These are phyloP conservation scores for Gonatopus flavifemur DNA, from an alignment of 1,140 invertebrate genomes.

Conservation along the genomic window DNA sequence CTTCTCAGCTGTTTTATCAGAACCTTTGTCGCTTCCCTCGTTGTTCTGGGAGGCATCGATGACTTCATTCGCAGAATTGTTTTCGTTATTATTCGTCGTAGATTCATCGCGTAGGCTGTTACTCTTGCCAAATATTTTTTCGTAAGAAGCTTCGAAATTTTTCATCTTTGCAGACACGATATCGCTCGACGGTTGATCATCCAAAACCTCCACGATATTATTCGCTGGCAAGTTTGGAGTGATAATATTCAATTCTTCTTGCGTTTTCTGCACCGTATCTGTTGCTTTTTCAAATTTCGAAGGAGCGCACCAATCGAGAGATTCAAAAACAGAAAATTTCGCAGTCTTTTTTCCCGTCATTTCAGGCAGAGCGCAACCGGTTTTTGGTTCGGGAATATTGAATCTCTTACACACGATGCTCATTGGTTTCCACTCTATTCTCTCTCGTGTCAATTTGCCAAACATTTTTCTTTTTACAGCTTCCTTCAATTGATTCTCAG, in stretches of 20 bases:
- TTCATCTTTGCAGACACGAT: conserved; percentile 33
- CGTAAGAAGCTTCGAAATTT: conserved; percentile 41
- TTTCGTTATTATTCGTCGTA: background rate
- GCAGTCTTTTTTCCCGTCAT: conserved; percentile 59
- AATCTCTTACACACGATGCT: conserved; percentile 88
- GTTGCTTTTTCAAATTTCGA: conserved; percentile 39
- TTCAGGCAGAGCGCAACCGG: conserved; percentile 54
- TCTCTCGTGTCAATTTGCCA: conserved; percentile 75
- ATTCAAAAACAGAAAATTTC: conserved; percentile 77
- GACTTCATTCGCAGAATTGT: background rate
- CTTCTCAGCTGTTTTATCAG: conserved; percentile 56
- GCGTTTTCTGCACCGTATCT: conserved; percentile 17
- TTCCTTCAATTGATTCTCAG: conserved; percentile 59
- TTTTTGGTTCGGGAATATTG: conserved; percentile 88
- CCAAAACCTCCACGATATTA: conserved; percentile 1
- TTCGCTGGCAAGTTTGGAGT: background rate
- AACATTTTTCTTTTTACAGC: conserved; percentile 82
- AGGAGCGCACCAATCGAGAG: conserved; percentile 57
- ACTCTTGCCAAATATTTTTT: conserved; percentile 38
- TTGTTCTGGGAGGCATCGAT: too few species aligned
- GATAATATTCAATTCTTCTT: conserved; percentile 3
- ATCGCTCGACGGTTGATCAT: conserved; percentile 10
- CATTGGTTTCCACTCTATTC: conserved; percentile 82
- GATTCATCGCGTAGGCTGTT: conserved; percentile 10
- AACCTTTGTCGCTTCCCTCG: background rate